Percentiles rank a stretch among this genome's conserved stretches.
Conservation (phyloP, 2,888 invertebrate species). For the Monopis laevigella region DNA sequence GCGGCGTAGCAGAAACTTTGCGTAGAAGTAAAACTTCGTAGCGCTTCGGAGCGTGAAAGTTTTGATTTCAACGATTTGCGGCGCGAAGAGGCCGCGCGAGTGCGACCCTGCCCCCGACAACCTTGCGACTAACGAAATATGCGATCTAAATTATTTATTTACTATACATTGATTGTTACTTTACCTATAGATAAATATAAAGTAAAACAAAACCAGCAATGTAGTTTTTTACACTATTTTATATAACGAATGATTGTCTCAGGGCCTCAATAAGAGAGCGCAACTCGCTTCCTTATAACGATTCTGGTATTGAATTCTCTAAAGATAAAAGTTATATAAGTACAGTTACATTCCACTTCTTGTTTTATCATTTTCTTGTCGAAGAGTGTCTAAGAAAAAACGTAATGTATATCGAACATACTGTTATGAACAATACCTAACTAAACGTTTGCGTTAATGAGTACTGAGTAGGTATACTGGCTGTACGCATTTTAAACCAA, state of each 20-base stretch:
- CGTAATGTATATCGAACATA: too few species aligned
- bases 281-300: neutral
- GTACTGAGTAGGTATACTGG: too few species aligned
- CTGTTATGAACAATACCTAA: too few species aligned
- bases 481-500: too few species aligned
- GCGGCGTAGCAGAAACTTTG: conserved; percentile 65
- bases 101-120: conserved; percentile 41
- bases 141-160: neutral
- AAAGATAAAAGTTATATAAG: too few species aligned
- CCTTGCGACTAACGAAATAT: conserved; percentile 13
- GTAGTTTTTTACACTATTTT: conserved; percentile 23
- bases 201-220: conserved; percentile 25
- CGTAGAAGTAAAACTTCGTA: conserved; percentile 67
- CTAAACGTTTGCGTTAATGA: too few species aligned
- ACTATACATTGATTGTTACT: neutral
- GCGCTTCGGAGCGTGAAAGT: conserved; percentile 67
- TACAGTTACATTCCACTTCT: too few species aligned
- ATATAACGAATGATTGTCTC: neutral
- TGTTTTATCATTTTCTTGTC: too few species aligned
- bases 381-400: too few species aligned
- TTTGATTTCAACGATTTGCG: conserved; percentile 68
- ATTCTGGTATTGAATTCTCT: too few species aligned
- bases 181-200: neutral
- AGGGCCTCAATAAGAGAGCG: neutral
- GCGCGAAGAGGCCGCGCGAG: conserved; percentile 57